Base-by-base conservation (phyloP, 2,113 vertebrate genomes). In the Aplodontia rufa region DNA sequence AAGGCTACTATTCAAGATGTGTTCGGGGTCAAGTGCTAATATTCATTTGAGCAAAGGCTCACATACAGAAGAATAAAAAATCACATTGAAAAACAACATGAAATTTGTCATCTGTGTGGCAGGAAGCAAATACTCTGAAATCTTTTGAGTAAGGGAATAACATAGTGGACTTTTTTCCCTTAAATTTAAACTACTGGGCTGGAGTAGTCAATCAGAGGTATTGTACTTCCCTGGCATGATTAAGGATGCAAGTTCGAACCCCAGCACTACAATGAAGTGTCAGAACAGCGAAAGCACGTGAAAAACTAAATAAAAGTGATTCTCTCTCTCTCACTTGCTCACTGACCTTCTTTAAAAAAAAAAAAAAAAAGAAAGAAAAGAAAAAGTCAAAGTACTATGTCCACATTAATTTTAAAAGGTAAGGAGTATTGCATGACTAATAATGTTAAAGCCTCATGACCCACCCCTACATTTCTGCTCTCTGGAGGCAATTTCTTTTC, bases 101-200 rank as follows among this genome's bases (percentile, higher is more conserved):
- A 58, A 91, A 81, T 82, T 49, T 89, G 64, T 42, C 80, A 90
- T 58, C 16, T 68, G 26, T 92, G 55, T 81, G 74, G 49, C 28
- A 87, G 37, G 51, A 87, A 93, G 88, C 0, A 94, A 87, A 93
- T 81, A 13, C 28, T 96, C 64, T 87, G 58, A 92, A 40, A 49
- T 85, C 92, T 72, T 96, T 30, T 92, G 24, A 94, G 24, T 83
- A 90, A 83, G 35, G 45, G 62, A 94, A 97, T 95, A 94, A 94
- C 42, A 92, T n/a, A 92, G 24, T 87, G 62, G 64, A 87, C 20
- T 53, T 30, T 11, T 24, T 71, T 71, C 8, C 19, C 24, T 72
- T 72, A 20, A n/a, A n/a, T n/a, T n/a, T n/a, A n/a, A n/a, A n/a
- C n/a, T n/a, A n/a, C n/a, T n/a, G n/a, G n/a, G n/a, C n/a, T n/a